Evolutionary conservation across 2,888 invertebrate species (phyloP), one percentile per base, ranked within the genome.

Genomic region (Troilus luridus): DNA sequence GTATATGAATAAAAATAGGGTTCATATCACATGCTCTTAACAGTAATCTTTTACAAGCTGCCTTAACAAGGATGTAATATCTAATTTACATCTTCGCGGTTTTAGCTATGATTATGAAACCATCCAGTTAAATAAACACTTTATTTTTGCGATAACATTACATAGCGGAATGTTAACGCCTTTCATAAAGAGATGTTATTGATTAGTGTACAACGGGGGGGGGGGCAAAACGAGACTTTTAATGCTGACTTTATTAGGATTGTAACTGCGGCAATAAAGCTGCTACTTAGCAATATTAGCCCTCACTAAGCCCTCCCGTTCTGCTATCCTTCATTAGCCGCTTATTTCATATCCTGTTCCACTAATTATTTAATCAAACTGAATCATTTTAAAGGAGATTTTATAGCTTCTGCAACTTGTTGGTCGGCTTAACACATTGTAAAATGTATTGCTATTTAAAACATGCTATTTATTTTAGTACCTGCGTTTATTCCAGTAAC

Each of bases 101-200:
- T n/a, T n/a, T n/a, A n/a, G n/a, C n/a, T n/a, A n/a, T n/a, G n/a
- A n/a, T n/a, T n/a, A n/a, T n/a, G n/a, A n/a, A n/a, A n/a, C n/a
- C n/a, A n/a, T n/a, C n/a, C 10, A 64, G 9, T n/a, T n/a, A 64
- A n/a, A n/a, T 72, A 27, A 24, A 41, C 27, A 72, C 17, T 27
- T 72, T 6, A 27, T n/a, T 72, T 72, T 17, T 0, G 72, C 6
- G 7, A 7, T 72, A 27, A 17, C 0, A 17, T 27, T 3, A 27
- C 17, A 72, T 72, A 72, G 8, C 17, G 27, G 5, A 27, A 72
- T 72, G 72, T 72, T 72, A 72, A 72, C 41, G 3, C 17, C 17
- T 27, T 72, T 27, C 72, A 72, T 72, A 72, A 72, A 72, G 72
- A 27, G 72, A 72, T 72, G 72, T 72, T 72, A 72, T 72, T 41